Evolutionary conservation across 2,888 invertebrate species (phyloP).

Genomic region (Hirudinaria manillensis): DNA sequence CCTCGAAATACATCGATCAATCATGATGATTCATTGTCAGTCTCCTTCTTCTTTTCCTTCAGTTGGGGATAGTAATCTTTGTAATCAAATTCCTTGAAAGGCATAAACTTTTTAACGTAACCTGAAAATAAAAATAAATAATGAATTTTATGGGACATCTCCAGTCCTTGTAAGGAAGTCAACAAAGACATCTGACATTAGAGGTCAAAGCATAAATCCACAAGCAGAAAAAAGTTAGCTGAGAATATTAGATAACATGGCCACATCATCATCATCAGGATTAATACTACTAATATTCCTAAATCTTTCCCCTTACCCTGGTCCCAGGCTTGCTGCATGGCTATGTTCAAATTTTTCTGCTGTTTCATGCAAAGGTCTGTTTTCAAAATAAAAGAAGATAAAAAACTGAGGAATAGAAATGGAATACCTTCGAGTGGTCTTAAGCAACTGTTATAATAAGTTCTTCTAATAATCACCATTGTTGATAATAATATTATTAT

Average conservation of each 20-base stretch:
- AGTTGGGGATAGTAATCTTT: conserved; percentile 61
- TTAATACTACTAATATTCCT: neutral
- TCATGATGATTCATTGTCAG: neutral
- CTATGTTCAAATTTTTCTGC: conserved; percentile 70
- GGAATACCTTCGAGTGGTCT: no score
- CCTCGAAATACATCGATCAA: neutral
- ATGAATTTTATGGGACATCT: neutral
- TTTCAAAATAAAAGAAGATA: conserved; percentile 46
- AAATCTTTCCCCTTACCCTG: conserved; percentile 59
- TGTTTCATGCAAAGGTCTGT: conserved; percentile 76
- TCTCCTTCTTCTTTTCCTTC: neutral
- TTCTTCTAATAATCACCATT: no score
- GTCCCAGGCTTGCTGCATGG: conserved; percentile 74
- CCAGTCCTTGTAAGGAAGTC: neutral
- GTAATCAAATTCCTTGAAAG: conserved; percentile 76
- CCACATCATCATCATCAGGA: no score
- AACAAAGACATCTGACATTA: no score
- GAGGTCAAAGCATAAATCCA: no score
- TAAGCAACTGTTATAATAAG: no score
- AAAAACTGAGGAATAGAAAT: no score
- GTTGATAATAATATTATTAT: no score
- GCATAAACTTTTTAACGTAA: conserved; percentile 73
- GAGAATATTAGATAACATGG: no score
- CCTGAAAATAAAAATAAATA: conserved; percentile 40
- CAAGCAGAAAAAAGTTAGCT: no score